Conservation (phyloP, 2,797 vertebrate species). For the Enteromius anoplus region DNA sequence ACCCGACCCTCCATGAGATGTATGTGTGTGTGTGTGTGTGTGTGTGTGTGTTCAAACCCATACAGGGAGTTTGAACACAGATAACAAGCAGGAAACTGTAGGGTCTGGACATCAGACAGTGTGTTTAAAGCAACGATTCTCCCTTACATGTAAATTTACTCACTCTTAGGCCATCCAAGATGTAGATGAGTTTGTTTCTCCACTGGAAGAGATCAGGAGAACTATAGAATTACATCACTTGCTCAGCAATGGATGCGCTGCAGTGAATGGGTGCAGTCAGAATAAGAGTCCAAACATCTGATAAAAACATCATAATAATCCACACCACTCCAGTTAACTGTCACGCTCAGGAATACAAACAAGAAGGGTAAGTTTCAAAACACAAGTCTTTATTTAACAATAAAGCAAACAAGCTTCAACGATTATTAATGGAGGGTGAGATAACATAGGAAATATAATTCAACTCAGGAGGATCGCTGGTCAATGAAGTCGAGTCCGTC, state of each 20-base stretch:
- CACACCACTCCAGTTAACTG: too few species aligned
- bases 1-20: neutral
- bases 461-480: too few species aligned
- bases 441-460: too few species aligned
- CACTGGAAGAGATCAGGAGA: neutral
- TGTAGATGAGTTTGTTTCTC: neutral
- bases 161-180: neutral
- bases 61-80: slow-evolving; percentile 13
- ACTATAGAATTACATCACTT: neutral
- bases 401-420: too few species aligned
- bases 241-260: neutral
- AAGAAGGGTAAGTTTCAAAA: too few species aligned
- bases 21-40: neutral
- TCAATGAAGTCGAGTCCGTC: too few species aligned
- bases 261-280: neutral
- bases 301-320: too few species aligned
- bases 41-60: neutral
- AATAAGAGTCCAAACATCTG: neutral
- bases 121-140: neutral
- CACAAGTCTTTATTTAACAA: too few species aligned
- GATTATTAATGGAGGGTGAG: too few species aligned
- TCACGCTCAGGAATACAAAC: too few species aligned
- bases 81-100: slow-evolving; percentile 35
- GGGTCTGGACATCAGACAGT: neutral
- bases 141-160: neutral